Evolutionary conservation across 1,140 invertebrate genomes (phyloP), one percentile per base, ranked within the genome.

Genomic region (Nasonia giraulti): DNA sequence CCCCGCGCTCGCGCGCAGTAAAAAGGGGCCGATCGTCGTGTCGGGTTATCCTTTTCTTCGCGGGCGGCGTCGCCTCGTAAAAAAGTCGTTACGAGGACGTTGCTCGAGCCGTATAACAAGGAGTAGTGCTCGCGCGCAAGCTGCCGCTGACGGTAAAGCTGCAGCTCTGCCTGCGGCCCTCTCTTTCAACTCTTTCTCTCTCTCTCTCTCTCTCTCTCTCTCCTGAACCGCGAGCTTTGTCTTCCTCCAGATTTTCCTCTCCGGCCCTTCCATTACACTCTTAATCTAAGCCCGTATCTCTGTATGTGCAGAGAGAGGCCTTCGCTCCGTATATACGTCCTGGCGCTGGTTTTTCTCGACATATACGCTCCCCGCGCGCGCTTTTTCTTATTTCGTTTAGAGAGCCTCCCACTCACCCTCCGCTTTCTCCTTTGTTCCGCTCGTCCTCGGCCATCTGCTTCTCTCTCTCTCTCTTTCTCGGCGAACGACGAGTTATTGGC

Each of bases 401-500:
- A n/a, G n/a, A n/a, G n/a, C n/a, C n/a, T n/a, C n/a, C n/a, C n/a
- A n/a, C n/a, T n/a, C n/a, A n/a, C n/a, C n/a, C n/a, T n/a, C n/a
- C n/a, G n/a, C n/a, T n/a, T n/a, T n/a, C n/a, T n/a, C n/a, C n/a
- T n/a, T n/a, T n/a, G n/a, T n/a, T n/a, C n/a, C n/a, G n/a, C n/a
- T n/a, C n/a, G n/a, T n/a, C n/a, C n/a, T n/a, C n/a, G n/a, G n/a
- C n/a, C n/a, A n/a, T n/a, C n/a, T n/a, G n/a, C n/a, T n/a, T n/a
- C n/a, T n/a, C n/a, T n/a, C n/a, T n/a, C n/a, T n/a, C n/a, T 40
- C 40, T 44, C 40, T 62, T 62, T 62, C 83, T 88, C 83, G 81
- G 84, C 87, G 84, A 83, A 31, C 40, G 14, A 50, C 77, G 68
- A 85, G 87, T 89, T 90, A 90, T 90, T 89, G 89, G 87, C 87